These are phyloP conservation scores for Eudorcas thomsonii DNA, from an alignment of 2,113 vertebrate species.

Conservation along the genomic window DNA sequence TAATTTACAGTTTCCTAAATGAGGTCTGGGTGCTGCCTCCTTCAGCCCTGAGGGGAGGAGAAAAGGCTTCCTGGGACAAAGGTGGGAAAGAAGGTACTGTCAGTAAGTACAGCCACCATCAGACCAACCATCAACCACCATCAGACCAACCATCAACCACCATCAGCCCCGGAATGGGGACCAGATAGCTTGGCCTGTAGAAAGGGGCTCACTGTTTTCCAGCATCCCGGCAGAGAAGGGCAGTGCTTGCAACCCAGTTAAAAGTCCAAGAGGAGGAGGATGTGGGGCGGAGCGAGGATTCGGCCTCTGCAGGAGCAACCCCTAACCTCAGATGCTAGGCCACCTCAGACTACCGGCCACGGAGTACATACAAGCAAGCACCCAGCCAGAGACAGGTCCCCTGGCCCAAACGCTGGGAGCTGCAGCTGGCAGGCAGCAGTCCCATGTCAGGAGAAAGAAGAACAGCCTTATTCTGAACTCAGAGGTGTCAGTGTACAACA, in stretches of 20 bases:
- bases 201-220: not conserved
- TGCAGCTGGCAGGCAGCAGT: not conserved
- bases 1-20: not conserved
- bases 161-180: not conserved
- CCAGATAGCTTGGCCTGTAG: not conserved
- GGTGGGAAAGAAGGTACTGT: not conserved
- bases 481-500: not conserved
- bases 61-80: not conserved
- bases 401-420: not conserved
- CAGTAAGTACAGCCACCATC: not conserved
- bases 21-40: not conserved
- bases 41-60: not conserved
- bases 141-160: not conserved
- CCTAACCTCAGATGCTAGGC: not conserved
- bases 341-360: not conserved
- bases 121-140: not conserved
- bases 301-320: not conserved
- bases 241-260: not conserved
- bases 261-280: not conserved
- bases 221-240: not conserved
- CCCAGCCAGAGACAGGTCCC: not conserved
- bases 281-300: not conserved
- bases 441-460: not conserved
- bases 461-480: not conserved
- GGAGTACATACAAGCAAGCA: not conserved